A percentile compares a stretch with the other conserved stretches of the same genome.
These are phyloP conservation scores for Carabus problematicus DNA, from an alignment of 2,888 invertebrate species.

Conservation along the genomic window DNA sequence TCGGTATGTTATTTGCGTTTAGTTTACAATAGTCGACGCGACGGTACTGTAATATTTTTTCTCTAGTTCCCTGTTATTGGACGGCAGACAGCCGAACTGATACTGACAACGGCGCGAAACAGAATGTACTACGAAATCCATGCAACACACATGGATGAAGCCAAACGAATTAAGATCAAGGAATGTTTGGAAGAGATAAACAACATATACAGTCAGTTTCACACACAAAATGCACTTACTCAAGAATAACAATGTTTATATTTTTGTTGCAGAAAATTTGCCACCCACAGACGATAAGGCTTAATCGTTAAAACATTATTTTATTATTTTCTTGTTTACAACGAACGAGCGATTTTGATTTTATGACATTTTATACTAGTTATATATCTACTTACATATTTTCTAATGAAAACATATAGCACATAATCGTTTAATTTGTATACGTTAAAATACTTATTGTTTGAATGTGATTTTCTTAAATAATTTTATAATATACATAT, in stretches of 20 bases:
- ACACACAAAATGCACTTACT: neutral
- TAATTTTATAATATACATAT: slow-evolving; percentile 10
- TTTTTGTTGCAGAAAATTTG: slow-evolving; percentile 24
- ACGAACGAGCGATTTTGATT: slow-evolving; percentile 8
- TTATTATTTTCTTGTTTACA: slow-evolving; percentile 11
- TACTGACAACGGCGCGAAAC: slow-evolving; percentile 55
- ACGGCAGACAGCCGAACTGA: slow-evolving; percentile 53
- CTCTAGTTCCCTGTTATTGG: slow-evolving; percentile 57
- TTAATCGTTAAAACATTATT: slow-evolving; percentile 13
- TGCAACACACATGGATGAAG: slow-evolving; percentile 43
- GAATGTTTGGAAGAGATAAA: slow-evolving; percentile 44
- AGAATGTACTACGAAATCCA: slow-evolving; percentile 56
- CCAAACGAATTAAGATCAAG: slow-evolving; percentile 39
- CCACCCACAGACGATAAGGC: slow-evolving; percentile 18
- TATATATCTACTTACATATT: neutral
- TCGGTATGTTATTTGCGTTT: slow-evolving; percentile 3
- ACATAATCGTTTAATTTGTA: too few species aligned
- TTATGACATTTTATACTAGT: slow-evolving; percentile 20
- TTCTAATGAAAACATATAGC: neutral
- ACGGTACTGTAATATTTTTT: slow-evolving; percentile 26
- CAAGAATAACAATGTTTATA: slow-evolving; percentile 2
- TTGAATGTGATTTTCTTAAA: slow-evolving; percentile 21
- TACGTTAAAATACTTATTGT: too few species aligned
- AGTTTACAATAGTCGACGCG: neutral
- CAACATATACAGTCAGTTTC: slow-evolving; percentile 45